These are phyloP conservation scores for Campoletis raptor DNA, from an alignment of 2,888 invertebrate species.

Conservation along the genomic window DNA sequence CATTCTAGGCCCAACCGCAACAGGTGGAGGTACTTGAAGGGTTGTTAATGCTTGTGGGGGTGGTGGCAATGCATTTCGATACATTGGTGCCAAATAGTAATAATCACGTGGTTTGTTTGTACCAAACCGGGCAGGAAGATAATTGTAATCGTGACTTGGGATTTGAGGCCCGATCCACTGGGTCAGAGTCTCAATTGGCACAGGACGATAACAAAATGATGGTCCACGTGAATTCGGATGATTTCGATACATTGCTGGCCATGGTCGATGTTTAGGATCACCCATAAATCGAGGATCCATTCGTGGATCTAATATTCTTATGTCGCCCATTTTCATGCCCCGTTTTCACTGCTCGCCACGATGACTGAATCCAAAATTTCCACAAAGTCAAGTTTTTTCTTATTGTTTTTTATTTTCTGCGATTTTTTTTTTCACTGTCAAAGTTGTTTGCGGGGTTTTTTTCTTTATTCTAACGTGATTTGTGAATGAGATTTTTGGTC, in stretches of 20 bases:
- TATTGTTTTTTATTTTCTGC: not conserved
- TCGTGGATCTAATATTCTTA: slow-evolving; percentile 85
- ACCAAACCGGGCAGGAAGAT: slow-evolving; percentile 85
- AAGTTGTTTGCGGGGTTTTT: not conserved
- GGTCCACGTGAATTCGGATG: slow-evolving; percentile 80
- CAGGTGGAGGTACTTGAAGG: slow-evolving; percentile 69
- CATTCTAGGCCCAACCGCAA: slow-evolving; percentile 80
- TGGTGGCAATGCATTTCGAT: slow-evolving; percentile 88
- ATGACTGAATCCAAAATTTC: not conserved
- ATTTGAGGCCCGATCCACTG: slow-evolving; percentile 86
- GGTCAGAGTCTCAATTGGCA: slow-evolving; percentile 85
- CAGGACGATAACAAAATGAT: slow-evolving; percentile 84
- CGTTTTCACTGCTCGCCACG: slow-evolving; percentile 21
- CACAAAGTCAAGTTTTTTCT: not conserved
- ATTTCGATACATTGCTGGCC: slow-evolving; percentile 88
- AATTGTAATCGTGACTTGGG: slow-evolving; percentile 86
- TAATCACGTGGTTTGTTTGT: slow-evolving; percentile 85
- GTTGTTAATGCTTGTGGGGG: slow-evolving; percentile 73
- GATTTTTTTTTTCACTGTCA: not conserved
- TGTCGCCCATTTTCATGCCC: slow-evolving; percentile 86
- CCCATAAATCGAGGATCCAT: slow-evolving; percentile 87
- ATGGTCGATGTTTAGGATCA: slow-evolving; percentile 87
- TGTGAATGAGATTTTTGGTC: not conserved
- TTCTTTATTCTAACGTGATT: not conserved
- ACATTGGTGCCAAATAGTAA: slow-evolving; percentile 90